Evolutionary conservation across 30 jellyfish, hydroid and myxozoan genomes (phyloP), one percentile per base, ranked within the genome.

Genomic region (Hydractinia symbiolongicarpus): DNA sequence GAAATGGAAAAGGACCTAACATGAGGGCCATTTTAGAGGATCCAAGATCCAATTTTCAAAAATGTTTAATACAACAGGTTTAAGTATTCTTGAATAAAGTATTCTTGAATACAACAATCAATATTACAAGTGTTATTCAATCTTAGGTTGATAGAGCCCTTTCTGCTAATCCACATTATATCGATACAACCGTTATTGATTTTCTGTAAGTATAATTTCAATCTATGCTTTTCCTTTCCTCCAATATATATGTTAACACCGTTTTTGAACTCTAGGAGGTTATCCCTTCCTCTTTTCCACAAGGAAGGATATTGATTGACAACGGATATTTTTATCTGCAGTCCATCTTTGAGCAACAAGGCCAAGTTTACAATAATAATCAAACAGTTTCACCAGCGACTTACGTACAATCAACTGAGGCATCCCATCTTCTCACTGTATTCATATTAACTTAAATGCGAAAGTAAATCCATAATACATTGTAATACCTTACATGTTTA

Each of bases 121-220:
- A 30, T 30, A 30, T 30, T 30, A 2, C 44, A 30, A 30, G 44
- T 74, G 14, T 6, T 13, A 49, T 74, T 74, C 8, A 5, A 8
- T 70, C 67, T 13, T 56, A 89, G 97, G 81, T 89, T 50, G 95
- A 76, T 54, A 81, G 88, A 8, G 92, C 93, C 13, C 82, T 89
- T 71, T 50, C 49, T 44, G 95, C 84, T 4, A 80, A 89, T 14
- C 89, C 95, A 55, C 84, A 85, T 16, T 89, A 89, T 60, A 73
- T 89, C 5, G 95, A 89, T 61, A 30, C 95, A 21, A 82, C 84
- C 16, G 82, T 79, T 7, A 66, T 89, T 8, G 95, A 85, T 54
- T 89, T 89, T 81, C 77, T 91, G 97, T 89, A 49, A 61, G 90
- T 68, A 9, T 70, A 5, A 13, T 64, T 67, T 16, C 1, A 58